Conservation (phyloP, 2,113 vertebrate genomes). For the Fulica atra region DNA sequence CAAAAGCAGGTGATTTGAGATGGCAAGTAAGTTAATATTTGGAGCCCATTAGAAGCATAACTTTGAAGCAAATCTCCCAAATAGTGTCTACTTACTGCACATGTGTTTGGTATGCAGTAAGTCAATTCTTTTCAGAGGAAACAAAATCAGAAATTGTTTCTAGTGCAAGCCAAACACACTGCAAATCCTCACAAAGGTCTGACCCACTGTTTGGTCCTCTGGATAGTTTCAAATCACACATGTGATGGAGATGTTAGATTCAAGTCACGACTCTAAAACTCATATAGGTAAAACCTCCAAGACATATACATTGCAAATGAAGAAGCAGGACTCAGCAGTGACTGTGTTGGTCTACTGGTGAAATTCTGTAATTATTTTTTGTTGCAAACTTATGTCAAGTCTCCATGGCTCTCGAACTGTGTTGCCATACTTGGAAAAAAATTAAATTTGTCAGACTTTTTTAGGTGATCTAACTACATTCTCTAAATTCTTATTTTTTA, state of each 20-base stretch:
- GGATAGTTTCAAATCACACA: not conserved
- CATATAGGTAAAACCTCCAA: not conserved
- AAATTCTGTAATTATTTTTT: not conserved
- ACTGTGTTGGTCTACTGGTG: not conserved
- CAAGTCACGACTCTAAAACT: not conserved
- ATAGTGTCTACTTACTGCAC: not conserved
- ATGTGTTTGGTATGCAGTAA: not conserved
- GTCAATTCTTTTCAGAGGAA: not conserved
- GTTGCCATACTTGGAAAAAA: not conserved
- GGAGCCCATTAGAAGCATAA: not conserved
- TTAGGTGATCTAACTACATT: not conserved
- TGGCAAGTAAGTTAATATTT: not conserved
- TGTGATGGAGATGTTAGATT: not conserved
- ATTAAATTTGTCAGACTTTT: not conserved
- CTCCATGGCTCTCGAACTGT: not conserved
- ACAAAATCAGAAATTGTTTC: not conserved
- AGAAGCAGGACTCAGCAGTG: not conserved
- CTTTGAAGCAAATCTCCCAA: not conserved
- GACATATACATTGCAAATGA: not conserved
- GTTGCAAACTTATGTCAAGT: not conserved
- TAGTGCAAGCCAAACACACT: not conserved
- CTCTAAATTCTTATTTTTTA: not conserved
- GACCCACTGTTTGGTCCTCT: not conserved
- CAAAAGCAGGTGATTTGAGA: not conserved
- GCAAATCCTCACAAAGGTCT: not conserved